Conservation (phyloP, 2,113 vertebrate species). For the Rhinopomastus cyanomelas region DNA sequence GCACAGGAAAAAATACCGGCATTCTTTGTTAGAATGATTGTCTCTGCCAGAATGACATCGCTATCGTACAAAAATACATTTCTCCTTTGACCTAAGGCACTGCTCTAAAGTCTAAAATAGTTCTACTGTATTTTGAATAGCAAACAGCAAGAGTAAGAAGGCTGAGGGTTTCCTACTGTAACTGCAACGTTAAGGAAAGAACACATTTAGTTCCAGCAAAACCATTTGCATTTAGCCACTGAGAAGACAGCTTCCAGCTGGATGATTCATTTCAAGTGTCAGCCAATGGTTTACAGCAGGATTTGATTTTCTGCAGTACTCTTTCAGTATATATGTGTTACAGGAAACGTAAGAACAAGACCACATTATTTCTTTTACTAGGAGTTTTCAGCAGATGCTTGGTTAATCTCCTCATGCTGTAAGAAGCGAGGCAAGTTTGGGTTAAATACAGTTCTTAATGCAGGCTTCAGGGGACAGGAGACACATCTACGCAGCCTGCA, state of each 20-base stretch:
- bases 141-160: neutral
- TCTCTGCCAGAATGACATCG: conserved; percentile 81
- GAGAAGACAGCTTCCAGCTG: neutral
- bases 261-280: neutral
- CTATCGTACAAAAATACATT: conserved; percentile 80
- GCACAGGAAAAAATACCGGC: conserved; percentile 53
- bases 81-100: conserved; percentile 83
- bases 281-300: neutral
- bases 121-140: conserved; percentile 47
- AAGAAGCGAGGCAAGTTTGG: conserved; percentile 13
- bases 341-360: neutral
- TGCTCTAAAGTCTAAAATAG: conserved; percentile 76
- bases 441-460: conserved; percentile 9
- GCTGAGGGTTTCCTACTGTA: neutral
- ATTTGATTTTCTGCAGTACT: neutral
- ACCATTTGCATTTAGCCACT: neutral
- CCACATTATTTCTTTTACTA: neutral
- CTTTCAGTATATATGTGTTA: neutral
- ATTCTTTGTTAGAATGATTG: conserved; percentile 80
- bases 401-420: conserved; percentile 38
- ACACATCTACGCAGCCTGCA: neutral
- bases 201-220: neutral
- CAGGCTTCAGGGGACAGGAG: neutral
- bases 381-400: conserved; percentile 12
- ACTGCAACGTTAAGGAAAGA: neutral